phyloP scores from a whole-genome alignment of 2,888 invertebrate species.

The Dryadula phaetusa region DNA sequence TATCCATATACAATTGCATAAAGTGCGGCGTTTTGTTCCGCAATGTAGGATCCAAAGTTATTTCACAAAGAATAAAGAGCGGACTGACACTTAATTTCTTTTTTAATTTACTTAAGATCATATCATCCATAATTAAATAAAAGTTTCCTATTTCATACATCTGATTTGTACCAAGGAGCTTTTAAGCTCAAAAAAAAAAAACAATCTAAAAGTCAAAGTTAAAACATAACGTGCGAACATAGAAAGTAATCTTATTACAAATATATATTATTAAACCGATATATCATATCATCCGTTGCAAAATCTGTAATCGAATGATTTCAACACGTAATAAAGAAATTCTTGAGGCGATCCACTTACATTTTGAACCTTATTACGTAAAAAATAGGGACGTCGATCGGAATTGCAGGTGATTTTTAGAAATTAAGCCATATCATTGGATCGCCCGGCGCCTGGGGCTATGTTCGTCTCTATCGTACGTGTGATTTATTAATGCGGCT shows the following conservation, averaged over 20 bases:
- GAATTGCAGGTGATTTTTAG: slow-evolving; percentile 51
- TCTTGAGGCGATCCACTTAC: slow-evolving; percentile 44
- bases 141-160: too few relatives aligned
- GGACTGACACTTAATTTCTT: too few relatives aligned
- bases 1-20: too few relatives aligned
- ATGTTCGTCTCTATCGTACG: slow-evolving; percentile 54
- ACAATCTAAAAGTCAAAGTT: slow-evolving; percentile 4
- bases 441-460: slow-evolving; percentile 67
- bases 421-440: slow-evolving; percentile 63
- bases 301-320: slow-evolving; percentile 68
- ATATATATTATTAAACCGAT: slow-evolving; percentile 38
- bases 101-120: too few relatives aligned
- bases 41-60: too few relatives aligned
- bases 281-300: slow-evolving; percentile 46
- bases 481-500: slow-evolving; percentile 43
- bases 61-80: too few relatives aligned
- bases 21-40: too few relatives aligned
- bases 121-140: too few relatives aligned
- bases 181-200: not conserved
- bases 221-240: slow-evolving; percentile 15
- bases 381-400: slow-evolving; percentile 52
- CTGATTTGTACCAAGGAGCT: too few relatives aligned
- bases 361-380: slow-evolving; percentile 50
- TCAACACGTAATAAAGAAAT: slow-evolving; percentile 75
- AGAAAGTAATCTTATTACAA: slow-evolving; percentile 22